phyloP scores from a whole-genome alignment of 2,113 vertebrate species.

The Rhipidura dahli region DNA sequence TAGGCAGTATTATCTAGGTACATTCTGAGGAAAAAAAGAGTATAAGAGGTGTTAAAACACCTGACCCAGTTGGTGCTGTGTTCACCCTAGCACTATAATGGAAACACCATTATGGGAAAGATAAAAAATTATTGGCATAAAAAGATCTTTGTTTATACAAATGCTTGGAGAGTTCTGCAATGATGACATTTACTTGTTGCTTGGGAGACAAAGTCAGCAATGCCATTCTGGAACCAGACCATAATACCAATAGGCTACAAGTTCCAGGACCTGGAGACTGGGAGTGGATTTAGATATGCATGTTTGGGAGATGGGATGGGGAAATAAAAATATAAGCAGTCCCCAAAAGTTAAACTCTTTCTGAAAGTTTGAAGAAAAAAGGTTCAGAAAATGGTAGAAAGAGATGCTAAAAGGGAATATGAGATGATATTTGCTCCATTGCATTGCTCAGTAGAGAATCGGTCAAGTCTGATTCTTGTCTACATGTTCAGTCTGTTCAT shows the following conservation, averaged over 20 bases:
- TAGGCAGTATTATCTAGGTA: not conserved
- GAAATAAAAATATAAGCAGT: not conserved
- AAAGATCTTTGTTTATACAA: not conserved
- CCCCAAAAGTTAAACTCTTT: not conserved
- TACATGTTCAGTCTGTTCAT: not conserved
- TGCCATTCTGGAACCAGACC: not conserved
- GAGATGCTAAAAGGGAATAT: not conserved
- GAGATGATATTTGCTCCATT: not conserved
- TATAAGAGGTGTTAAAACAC: not conserved
- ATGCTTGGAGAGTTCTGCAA: not conserved
- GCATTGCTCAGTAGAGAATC: fast-evolving
- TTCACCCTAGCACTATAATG: not conserved
- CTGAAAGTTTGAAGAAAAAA: not conserved
- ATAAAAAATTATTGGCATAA: not conserved
- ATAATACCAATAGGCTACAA: not conserved
- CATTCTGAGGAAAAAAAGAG: not conserved
- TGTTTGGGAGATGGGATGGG: not conserved
- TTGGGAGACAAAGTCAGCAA: not conserved
- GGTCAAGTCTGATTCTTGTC: not conserved
- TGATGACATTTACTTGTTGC: not conserved
- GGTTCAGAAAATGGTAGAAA: not conserved
- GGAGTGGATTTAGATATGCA: not conserved
- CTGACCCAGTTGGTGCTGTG: not conserved
- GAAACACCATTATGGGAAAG: not conserved
- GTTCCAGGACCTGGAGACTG: not conserved